Percentiles rank a stretch among this genome's conserved stretches.
phyloP scores from a whole-genome alignment of 2,888 invertebrate genomes.

The Liopterus haemorrhoidalis region DNA sequence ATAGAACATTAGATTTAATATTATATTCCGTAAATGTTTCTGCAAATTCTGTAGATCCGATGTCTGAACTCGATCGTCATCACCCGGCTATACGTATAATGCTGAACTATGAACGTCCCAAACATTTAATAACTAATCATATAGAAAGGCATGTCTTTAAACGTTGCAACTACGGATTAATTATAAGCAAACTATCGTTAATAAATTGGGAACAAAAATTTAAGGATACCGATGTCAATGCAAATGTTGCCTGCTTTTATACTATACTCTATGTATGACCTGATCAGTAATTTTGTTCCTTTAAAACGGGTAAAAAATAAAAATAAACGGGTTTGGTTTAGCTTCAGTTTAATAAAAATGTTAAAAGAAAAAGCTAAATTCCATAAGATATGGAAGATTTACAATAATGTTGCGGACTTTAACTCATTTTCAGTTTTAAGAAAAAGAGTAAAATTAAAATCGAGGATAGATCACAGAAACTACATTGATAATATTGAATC shows the following conservation, averaged over 20 bases:
- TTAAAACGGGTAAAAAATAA: too few relatives aligned
- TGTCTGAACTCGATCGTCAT: background rate
- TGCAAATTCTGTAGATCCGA: background rate
- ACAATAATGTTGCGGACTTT: background rate
- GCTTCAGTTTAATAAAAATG: too few relatives aligned
- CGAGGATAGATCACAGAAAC: background rate
- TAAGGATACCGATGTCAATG: too few relatives aligned
- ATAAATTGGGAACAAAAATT: background rate
- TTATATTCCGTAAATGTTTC: background rate
- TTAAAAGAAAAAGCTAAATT: too few relatives aligned
- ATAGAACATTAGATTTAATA: background rate
- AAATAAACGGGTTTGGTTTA: too few relatives aligned
- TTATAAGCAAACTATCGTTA: background rate
- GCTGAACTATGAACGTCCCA: too few relatives aligned
- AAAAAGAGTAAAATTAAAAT: constrained; percentile 1
- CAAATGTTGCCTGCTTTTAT: too few relatives aligned
- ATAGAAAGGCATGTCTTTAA: too few relatives aligned
- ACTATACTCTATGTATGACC: too few relatives aligned
- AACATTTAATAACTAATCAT: too few relatives aligned
- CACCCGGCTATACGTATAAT: constrained; percentile 3
- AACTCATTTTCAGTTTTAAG: background rate
- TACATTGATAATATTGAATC: constrained; percentile 1
- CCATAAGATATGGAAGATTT: constrained; percentile 2
- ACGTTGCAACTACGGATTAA: background rate
- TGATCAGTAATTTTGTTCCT: too few relatives aligned